Conservation (phyloP, 2,888 invertebrate genomes). For the Periphyllus acericola region DNA sequence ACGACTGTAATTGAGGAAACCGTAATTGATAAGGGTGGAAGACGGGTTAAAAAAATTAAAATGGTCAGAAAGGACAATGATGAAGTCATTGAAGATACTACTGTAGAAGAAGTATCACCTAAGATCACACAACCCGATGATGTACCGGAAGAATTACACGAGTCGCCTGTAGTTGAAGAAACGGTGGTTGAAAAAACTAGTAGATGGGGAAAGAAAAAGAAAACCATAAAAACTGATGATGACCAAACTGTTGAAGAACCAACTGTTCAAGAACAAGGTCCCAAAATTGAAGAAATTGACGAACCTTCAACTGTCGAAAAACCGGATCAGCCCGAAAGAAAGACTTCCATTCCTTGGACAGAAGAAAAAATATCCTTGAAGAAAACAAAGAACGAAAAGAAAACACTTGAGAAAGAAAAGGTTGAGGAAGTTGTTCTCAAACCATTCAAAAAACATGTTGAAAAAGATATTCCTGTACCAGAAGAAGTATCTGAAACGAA, state of each 20-base stretch:
- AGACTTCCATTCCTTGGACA: constrained; percentile 65
- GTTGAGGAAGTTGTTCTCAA: too few relatives aligned
- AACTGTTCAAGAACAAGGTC: not conserved
- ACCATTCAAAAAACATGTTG: too few relatives aligned
- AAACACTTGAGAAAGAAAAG: too few relatives aligned
- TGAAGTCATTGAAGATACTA: too few relatives aligned
- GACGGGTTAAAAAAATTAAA: not conserved
- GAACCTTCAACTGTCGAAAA: too few relatives aligned
- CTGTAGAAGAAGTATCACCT: too few relatives aligned
- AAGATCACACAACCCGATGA: too few relatives aligned
- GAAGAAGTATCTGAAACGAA: too few relatives aligned
- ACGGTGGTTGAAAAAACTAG: not conserved
- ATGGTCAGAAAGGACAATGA: not conserved
- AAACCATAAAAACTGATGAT: not conserved
- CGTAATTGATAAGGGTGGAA: not conserved
- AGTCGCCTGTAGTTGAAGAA: not conserved
- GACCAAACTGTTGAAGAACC: not conserved
- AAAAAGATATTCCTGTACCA: too few relatives aligned
- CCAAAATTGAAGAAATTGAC: too few relatives aligned
- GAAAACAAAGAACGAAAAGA: too few relatives aligned
- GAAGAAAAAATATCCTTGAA: too few relatives aligned
- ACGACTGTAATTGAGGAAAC: not conserved
- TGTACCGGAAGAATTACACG: not conserved
- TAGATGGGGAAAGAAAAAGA: not conserved
- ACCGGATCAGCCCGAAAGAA: not conserved